phyloP scores from a whole-genome alignment of 1,140 invertebrate genomes.

The Lepidurus arcticus region DNA sequence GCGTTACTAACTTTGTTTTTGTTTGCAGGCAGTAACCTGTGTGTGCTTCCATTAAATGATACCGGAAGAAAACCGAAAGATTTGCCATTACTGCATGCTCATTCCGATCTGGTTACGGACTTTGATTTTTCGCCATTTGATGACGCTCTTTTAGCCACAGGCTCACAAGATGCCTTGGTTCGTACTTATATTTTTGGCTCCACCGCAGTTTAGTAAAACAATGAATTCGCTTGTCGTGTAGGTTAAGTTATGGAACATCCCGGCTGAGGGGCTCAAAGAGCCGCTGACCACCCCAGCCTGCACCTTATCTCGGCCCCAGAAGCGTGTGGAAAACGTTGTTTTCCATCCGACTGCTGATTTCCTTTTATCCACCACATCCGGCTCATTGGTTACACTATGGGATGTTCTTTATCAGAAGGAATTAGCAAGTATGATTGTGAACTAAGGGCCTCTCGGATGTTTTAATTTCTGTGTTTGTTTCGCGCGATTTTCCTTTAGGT shows the following conservation, averaged over 20 bases:
- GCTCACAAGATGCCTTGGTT: slow-evolving; percentile 82
- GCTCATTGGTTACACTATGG: slow-evolving; percentile 75
- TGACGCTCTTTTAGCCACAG: slow-evolving; percentile 80
- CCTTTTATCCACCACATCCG: slow-evolving; percentile 71
- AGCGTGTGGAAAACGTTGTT: slow-evolving; percentile 73
- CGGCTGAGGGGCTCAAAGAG: slow-evolving; percentile 67
- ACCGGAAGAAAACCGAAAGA: slow-evolving; percentile 77
- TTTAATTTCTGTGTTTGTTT: slow-evolving; percentile 17
- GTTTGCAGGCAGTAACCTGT: slow-evolving; percentile 69
- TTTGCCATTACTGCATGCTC: slow-evolving; percentile 74
- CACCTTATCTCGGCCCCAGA: slow-evolving; percentile 69
- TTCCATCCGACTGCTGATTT: slow-evolving; percentile 84
- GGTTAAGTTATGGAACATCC: slow-evolving; percentile 82
- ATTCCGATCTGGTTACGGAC: slow-evolving; percentile 86
- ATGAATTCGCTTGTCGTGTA: slow-evolving; percentile 41
- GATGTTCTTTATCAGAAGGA: slow-evolving; percentile 77
- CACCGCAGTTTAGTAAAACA: neutral
- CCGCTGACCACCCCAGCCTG: slow-evolving; percentile 73
- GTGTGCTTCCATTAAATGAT: slow-evolving; percentile 75
- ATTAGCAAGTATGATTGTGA: slow-evolving; percentile 43
- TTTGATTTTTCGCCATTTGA: slow-evolving; percentile 92
- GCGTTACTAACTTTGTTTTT: slow-evolving; percentile 1
- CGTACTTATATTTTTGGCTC: slow-evolving; percentile 38
- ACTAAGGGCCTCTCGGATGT: neutral
- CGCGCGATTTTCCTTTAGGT: slow-evolving; percentile 47